These are phyloP conservation scores for Neopelma chrysocephalum DNA, from an alignment of 2,797 vertebrate genomes.

Conservation along the genomic window DNA sequence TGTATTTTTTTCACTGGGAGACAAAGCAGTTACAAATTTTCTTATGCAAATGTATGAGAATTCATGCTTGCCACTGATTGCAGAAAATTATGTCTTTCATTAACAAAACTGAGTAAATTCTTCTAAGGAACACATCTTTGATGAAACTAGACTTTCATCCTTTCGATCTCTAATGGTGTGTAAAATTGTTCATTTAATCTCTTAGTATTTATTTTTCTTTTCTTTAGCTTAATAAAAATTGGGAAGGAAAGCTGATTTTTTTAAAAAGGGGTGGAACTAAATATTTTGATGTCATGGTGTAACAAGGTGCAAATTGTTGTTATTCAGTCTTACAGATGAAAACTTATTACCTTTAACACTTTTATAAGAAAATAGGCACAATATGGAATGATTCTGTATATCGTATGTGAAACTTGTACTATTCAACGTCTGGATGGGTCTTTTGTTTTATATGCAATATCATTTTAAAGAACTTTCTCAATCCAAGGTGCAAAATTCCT, in stretches of 20 bases:
- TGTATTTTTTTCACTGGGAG: neutral
- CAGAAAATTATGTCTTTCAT: conserved; percentile 16
- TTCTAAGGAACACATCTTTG: neutral
- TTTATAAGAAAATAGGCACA: neutral
- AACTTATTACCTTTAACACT: neutral
- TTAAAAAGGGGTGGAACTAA: neutral
- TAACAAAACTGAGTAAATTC: conserved; percentile 30
- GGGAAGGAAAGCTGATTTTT: neutral
- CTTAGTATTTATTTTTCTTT: neutral
- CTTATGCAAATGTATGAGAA: conserved; percentile 6
- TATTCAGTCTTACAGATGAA: neutral
- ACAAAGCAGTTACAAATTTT: neutral
- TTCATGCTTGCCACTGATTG: neutral
- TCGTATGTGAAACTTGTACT: neutral
- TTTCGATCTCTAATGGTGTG: neutral
- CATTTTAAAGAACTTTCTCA: neutral
- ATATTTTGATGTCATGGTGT: neutral
- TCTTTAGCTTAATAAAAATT: neutral
- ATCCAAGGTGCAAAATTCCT: neutral
- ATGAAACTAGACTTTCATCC: conserved; percentile 8
- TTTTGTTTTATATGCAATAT: neutral
- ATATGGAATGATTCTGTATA: neutral
- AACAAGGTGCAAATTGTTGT: neutral
- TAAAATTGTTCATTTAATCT: conserved; percentile 41
- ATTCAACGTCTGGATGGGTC: fast-evolving